These are phyloP conservation scores for Pipra filicauda DNA, from an alignment of 2,113 vertebrate genomes.

Conservation along the genomic window DNA sequence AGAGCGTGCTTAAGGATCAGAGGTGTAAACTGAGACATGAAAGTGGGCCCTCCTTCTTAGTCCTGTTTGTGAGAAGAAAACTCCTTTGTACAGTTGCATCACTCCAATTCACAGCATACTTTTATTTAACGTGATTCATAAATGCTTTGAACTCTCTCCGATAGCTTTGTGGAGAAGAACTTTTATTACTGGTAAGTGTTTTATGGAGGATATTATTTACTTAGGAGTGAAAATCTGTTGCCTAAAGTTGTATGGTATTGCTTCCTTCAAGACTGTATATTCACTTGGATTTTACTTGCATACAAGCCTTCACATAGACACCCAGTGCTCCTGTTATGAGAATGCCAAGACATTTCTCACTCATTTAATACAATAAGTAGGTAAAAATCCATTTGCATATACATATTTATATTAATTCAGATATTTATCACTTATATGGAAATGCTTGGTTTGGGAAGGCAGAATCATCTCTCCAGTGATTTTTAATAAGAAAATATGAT, in stretches of 20 bases:
- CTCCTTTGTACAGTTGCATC: background rate
- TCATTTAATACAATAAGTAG: background rate
- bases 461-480: background rate
- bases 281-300: background rate
- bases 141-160: slow-evolving; percentile 18
- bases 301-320: background rate
- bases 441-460: slow-evolving; percentile 38
- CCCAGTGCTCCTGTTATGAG: background rate
- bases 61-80: background rate
- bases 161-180: background rate
- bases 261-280: background rate
- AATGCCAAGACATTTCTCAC: background rate
- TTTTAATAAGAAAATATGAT: slow-evolving; percentile 15
- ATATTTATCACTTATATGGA: slow-evolving; percentile 53
- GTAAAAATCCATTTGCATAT: background rate
- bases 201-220: slow-evolving; percentile 21
- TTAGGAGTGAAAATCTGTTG: slow-evolving; percentile 16
- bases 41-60: background rate
- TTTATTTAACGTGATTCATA: background rate
- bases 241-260: background rate
- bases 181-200: slow-evolving; percentile 38
- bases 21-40: background rate
- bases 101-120: background rate
- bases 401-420: slow-evolving; percentile 3
- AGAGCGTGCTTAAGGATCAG: background rate